phyloP scores from a whole-genome alignment of 2,888 invertebrate genomes.

The Polymixis lichenea region DNA sequence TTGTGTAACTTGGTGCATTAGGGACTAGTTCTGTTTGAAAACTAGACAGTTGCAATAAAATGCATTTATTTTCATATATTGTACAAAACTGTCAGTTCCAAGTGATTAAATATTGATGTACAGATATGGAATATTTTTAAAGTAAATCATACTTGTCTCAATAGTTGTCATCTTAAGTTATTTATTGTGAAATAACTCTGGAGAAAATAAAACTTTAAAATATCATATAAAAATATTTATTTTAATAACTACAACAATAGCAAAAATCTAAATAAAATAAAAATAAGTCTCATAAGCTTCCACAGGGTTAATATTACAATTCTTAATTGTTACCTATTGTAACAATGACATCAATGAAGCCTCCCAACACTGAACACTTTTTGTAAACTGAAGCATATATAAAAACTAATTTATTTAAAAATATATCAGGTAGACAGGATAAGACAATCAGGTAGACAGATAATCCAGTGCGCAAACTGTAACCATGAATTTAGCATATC shows the following conservation, averaged over 20 bases:
- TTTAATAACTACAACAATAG: conserved; percentile 34
- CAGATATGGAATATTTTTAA: conserved; percentile 62
- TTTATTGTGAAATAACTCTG: conserved; percentile 60
- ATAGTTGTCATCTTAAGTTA: conserved; percentile 58
- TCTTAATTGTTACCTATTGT: not conserved
- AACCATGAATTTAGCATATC: no score
- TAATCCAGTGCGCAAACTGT: no score
- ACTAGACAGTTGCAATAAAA: conserved; percentile 53
- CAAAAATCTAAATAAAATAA: conserved; percentile 16
- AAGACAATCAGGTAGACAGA: no score
- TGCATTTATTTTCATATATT: conserved; percentile 71
- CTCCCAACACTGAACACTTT: no score
- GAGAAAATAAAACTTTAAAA: conserved; percentile 58
- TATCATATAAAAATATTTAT: conserved; percentile 40
- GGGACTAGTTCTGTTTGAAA: conserved; percentile 49
- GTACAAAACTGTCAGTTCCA: conserved; percentile 54
- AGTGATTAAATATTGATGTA: conserved; percentile 56
- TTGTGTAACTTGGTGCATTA: conserved; percentile 51
- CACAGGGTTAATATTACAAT: not conserved
- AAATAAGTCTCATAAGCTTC: conserved; percentile 36
- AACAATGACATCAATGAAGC: no score
- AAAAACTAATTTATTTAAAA: not conserved
- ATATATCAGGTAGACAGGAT: not conserved
- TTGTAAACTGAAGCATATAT: no score
- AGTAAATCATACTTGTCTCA: conserved; percentile 53